These are phyloP conservation scores for Drosophila ezoana DNA, from an alignment of 2,888 invertebrate genomes.

Conservation along the genomic window DNA sequence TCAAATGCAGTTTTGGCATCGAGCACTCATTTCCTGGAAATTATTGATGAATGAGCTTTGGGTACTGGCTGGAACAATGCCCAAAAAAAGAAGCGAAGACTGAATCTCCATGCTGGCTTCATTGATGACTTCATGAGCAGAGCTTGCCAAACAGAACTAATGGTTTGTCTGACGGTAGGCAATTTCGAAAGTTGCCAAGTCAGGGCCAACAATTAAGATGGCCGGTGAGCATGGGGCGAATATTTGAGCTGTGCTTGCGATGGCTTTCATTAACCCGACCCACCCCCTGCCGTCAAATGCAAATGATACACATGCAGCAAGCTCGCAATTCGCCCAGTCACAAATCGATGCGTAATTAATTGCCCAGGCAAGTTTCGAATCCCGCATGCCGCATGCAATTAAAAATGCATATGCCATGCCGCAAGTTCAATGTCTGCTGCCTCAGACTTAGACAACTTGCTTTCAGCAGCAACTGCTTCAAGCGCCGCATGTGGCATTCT, in stretches of 20 bases:
- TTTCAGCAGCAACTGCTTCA: conserved; percentile 52
- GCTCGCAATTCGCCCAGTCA: conserved; percentile 54
- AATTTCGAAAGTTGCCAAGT: conserved; percentile 69
- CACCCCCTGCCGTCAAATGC: conserved; percentile 66
- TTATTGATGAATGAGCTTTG: conserved; percentile 67
- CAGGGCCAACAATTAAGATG: conserved; percentile 58
- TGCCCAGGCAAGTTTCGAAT: conserved; percentile 69
- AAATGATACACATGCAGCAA: conserved; percentile 60
- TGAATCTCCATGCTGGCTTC: conserved; percentile 3
- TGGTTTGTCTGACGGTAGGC: conserved; percentile 53
- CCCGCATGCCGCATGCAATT: conserved; percentile 77
- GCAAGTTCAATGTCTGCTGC: conserved; percentile 74
- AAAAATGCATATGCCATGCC: conserved; percentile 72
- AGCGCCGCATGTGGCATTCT: conserved; percentile 59
- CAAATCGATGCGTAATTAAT: conserved; percentile 79
- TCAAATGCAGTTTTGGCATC: conserved; percentile 64
- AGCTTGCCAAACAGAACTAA: conserved; percentile 57
- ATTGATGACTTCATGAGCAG: conserved; percentile 58
- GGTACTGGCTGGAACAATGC: conserved; percentile 34
- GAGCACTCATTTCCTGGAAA: conserved; percentile 63
- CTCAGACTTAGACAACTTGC: conserved; percentile 52
- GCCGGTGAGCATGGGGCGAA: not conserved
- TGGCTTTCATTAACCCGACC: conserved; percentile 48
- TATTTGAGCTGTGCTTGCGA: conserved; percentile 10
- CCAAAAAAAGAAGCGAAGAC: conserved; percentile 8